phyloP scores from a whole-genome alignment of 2,888 invertebrate genomes.

The Sepioteuthis lessoniana region DNA sequence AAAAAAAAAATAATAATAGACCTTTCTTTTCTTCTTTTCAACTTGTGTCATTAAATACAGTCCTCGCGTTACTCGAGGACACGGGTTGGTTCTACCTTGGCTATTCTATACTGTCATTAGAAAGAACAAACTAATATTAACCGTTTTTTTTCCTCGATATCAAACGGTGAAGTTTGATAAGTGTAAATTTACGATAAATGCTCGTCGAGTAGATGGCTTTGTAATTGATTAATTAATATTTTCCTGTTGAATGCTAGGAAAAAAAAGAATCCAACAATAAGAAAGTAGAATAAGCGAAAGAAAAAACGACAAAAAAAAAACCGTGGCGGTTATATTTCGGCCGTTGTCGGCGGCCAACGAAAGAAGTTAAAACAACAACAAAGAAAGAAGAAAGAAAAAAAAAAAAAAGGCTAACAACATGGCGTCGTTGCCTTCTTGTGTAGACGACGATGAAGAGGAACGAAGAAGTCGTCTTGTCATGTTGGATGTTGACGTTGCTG shows the following conservation, averaged over 20 bases:
- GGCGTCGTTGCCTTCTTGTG: background rate
- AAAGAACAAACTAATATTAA: background rate
- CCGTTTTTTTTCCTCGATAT: background rate
- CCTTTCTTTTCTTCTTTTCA: background rate
- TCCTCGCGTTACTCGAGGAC: background rate
- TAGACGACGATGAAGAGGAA: background rate
- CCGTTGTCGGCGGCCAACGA: constrained; percentile 33
- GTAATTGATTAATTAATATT: background rate
- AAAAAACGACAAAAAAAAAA: background rate
- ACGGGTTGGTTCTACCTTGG: background rate
- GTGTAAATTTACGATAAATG: background rate
- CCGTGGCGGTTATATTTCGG: background rate
- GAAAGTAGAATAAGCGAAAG: background rate
- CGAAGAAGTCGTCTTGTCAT: constrained; percentile 11
- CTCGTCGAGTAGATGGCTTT: background rate
- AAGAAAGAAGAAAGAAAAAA: too few species aligned
- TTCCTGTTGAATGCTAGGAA: background rate
- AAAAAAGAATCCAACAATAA: background rate
- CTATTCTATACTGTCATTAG: background rate
- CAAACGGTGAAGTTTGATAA: too few species aligned
- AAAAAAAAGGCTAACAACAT: background rate
- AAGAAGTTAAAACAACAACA: background rate
- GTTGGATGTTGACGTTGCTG: background rate
- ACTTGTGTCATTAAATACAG: constrained; percentile 4
- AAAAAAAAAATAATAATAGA: background rate